Conservation (phyloP, 2,797 vertebrate species). For the Pseudochaenichthys georgianus region DNA sequence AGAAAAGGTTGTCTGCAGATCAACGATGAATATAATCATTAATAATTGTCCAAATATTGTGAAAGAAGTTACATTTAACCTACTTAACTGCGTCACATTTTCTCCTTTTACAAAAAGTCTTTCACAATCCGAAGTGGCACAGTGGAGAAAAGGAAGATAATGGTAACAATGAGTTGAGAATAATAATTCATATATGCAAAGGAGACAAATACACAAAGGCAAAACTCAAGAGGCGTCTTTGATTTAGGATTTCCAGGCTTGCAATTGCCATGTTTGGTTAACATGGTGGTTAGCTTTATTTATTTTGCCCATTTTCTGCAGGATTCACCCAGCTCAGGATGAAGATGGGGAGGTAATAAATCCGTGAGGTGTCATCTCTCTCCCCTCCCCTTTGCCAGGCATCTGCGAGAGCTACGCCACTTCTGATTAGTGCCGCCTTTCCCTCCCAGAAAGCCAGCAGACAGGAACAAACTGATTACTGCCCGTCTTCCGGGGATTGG, state of each 20-base stretch:
- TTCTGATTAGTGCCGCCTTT: slow-evolving; percentile 84
- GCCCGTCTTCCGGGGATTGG: slow-evolving; percentile 84
- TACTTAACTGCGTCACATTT: background rate
- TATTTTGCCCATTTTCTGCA: slow-evolving; percentile 72
- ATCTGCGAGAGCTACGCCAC: slow-evolving; percentile 77
- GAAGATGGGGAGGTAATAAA: slow-evolving; percentile 81
- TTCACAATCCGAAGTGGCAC: background rate
- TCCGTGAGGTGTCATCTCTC: slow-evolving; percentile 83
- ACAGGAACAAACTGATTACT: slow-evolving; percentile 88
- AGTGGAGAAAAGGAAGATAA: slow-evolving; percentile 10
- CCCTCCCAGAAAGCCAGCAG: slow-evolving; percentile 82
- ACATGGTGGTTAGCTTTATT: slow-evolving; percentile 62
- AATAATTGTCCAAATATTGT: background rate
- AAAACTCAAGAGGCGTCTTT: slow-evolving; percentile 36
- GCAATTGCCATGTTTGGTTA: slow-evolving; percentile 63
- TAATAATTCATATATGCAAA: slow-evolving; percentile 44
- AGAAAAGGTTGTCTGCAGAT: background rate
- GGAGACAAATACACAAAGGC: slow-evolving; percentile 50
- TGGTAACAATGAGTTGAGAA: slow-evolving; percentile 9
- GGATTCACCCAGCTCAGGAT: slow-evolving; percentile 57
- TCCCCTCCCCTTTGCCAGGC: slow-evolving; percentile 75
- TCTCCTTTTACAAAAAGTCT: background rate
- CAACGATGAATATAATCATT: background rate
- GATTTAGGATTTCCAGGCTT: slow-evolving; percentile 29
- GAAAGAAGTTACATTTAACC: background rate